These are phyloP conservation scores for Valencia hispanica DNA, from an alignment of 2,797 vertebrate genomes.

Conservation along the genomic window DNA sequence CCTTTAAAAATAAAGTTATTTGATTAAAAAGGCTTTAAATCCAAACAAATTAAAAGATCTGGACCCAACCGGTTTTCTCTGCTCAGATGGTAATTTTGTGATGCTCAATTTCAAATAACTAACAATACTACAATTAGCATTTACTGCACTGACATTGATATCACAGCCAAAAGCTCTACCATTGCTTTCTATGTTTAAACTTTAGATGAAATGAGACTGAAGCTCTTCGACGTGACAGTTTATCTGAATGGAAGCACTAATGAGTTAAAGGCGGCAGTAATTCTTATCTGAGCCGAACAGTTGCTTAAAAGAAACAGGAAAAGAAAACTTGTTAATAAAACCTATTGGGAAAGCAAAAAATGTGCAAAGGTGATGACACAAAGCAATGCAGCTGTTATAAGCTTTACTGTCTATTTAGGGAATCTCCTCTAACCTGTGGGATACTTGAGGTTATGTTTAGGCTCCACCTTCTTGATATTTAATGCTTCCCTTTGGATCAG, in stretches of 20 bases:
- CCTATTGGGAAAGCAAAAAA: too few relatives aligned
- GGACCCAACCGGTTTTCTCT: not conserved
- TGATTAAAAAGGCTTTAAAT: too few relatives aligned
- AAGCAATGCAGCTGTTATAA: too few relatives aligned
- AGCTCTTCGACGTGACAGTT: not conserved
- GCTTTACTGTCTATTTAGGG: too few relatives aligned
- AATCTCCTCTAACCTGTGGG: too few relatives aligned
- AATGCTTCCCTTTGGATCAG: not conserved
- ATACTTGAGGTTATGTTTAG: too few relatives aligned
- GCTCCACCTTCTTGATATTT: not conserved
- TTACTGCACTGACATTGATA: not conserved
- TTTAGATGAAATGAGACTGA: not conserved
- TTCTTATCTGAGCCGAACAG: slow-evolving; percentile 11
- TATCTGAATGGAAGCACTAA: not conserved
- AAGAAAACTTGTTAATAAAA: not conserved
- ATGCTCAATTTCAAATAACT: not conserved
- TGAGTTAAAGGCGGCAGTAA: not conserved
- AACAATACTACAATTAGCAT: not conserved
- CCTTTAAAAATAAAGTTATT: too few relatives aligned
- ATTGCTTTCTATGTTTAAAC: not conserved
- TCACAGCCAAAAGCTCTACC: not conserved
- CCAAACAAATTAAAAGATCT: too few relatives aligned
- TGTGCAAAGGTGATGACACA: too few relatives aligned
- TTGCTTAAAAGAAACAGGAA: not conserved
- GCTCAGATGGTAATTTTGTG: not conserved